These are phyloP conservation scores for Aphelenchoides fujianensis DNA, from an alignment of 1,140 invertebrate genomes.

Conservation along the genomic window DNA sequence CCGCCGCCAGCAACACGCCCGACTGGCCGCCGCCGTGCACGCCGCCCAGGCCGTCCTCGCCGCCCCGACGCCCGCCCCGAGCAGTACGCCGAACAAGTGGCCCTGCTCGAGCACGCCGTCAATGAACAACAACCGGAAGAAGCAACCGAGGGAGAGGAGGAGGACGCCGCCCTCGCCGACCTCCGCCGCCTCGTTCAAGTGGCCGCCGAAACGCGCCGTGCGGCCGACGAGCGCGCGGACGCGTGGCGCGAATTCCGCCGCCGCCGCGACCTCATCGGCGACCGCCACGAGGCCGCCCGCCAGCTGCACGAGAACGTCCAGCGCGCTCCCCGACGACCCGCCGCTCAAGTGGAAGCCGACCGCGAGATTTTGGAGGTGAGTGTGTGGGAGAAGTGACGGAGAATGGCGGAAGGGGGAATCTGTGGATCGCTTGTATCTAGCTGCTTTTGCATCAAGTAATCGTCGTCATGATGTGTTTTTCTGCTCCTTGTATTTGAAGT, in stretches of 20 bases:
- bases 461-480: no score
- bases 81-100: not conserved
- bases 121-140: no score
- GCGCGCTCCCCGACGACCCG: not conserved
- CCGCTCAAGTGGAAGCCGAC: not conserved
- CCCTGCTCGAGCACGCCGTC: no score
- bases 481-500: no score
- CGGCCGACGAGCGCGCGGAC: not conserved
- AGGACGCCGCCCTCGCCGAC: no score
- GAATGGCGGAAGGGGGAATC: no score
- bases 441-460: no score
- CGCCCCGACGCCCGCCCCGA: not conserved
- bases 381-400: no score
- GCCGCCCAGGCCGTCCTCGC: not conserved
- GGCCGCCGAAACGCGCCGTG: no score
- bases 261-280: not conserved
- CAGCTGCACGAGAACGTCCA: not conserved
- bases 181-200: no score
- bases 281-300: conserved; percentile 1
- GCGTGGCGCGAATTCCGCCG: conserved; percentile 6
- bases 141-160: no score
- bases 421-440: no score
- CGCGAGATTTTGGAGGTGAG: not conserved
- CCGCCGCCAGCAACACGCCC: not conserved
- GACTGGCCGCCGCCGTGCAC: not conserved